Evolutionary conservation across 2,797 vertebrate species (phyloP), one percentile per base, ranked within the genome.

Genomic region (Hippopotamyrus pictus): DNA sequence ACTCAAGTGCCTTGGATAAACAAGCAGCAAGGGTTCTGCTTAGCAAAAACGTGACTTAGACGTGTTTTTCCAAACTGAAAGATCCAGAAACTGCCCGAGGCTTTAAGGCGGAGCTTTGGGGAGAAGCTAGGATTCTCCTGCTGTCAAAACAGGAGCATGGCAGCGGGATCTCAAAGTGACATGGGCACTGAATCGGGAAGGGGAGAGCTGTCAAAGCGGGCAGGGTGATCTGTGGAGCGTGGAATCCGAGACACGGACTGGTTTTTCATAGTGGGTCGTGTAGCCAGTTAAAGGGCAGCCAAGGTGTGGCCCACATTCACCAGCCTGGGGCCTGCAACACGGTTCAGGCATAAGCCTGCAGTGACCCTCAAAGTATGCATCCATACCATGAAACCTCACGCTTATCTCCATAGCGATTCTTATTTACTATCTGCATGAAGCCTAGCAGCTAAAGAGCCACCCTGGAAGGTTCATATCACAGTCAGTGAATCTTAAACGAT

Each of bases 181-280:
- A 85, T 17, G 62, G 51, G 12, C 85, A 76, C 69, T 86, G 88
- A 89, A 62, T 86, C 76, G 65, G 88, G 89, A 92, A 91, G 82
- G 46, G 54, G 17, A 82, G 76, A 73, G 57, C 73, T 76, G 84
- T 76, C 48, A 84, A 41, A n/a, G 53, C 11, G 12, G 29, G 54
- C 37, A 59, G 11, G 53, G 33, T 85, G 88, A 83, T 51, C 76
- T 59, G n/a, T 83, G 88, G 88, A 89, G 37, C 37, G 14, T 29
- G 54, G 88, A 62, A 22, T 88, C 62, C n/a, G 5, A 54, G 44
- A 65, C 11, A n/a, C 3, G 12, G 4, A 22, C 48, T 82, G 41
- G n/a, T 22, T 82, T 82, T 82, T 82, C 76, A 82, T 46, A 19
- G 41, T 19, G 41, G 41, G 19, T 82, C 37, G n/a, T 22, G 44